Evolutionary conservation across 2,888 invertebrate species (phyloP).

Genomic region (Octonoba sinensis): DNA sequence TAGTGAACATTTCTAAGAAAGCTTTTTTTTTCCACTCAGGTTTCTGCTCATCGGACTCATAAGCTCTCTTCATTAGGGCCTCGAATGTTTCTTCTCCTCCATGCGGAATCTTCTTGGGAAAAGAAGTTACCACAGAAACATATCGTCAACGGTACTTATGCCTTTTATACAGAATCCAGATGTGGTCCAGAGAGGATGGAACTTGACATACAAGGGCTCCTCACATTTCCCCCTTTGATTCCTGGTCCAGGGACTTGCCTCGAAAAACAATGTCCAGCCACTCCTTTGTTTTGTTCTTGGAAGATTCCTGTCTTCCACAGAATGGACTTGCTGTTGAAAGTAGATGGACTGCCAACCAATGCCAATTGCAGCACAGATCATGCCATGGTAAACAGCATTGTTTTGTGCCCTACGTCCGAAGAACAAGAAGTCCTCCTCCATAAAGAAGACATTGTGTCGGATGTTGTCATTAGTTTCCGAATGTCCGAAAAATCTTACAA

Average conservation of each 20-base stretch:
- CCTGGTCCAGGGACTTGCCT: slow-evolving; percentile 25
- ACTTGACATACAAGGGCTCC: slow-evolving; percentile 59
- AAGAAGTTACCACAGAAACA: slow-evolving; percentile 56
- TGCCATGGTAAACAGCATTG: slow-evolving; percentile 30
- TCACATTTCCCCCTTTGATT: slow-evolving; percentile 51
- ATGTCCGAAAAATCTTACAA: slow-evolving; percentile 35
- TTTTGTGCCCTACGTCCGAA: slow-evolving; percentile 36
- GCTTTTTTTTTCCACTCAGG: slow-evolving; percentile 18
- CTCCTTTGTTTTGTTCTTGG: slow-evolving; percentile 51
- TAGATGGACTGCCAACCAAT: slow-evolving; percentile 36
- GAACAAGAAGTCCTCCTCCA: slow-evolving; percentile 45
- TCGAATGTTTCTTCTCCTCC: slow-evolving; percentile 26
- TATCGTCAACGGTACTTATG: slow-evolving; percentile 82
- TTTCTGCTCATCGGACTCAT: slow-evolving; percentile 34
- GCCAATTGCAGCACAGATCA: slow-evolving; percentile 52
- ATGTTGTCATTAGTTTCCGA: slow-evolving; percentile 46
- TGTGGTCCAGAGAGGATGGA: slow-evolving; percentile 68
- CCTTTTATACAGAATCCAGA: slow-evolving; percentile 83
- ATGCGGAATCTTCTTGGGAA: slow-evolving; percentile 49
- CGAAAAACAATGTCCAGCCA: slow-evolving; percentile 30
- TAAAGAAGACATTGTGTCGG: slow-evolving; percentile 49
- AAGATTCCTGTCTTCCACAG: slow-evolving; percentile 61
- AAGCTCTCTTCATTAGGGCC: slow-evolving; percentile 52
- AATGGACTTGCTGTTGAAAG: slow-evolving; percentile 59
- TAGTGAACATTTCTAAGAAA: neutral